A percentile compares a stretch with the other conserved stretches of the same genome.
phyloP scores from a whole-genome alignment of 1,140 invertebrate species.

The Atopsyche davidsoni region DNA sequence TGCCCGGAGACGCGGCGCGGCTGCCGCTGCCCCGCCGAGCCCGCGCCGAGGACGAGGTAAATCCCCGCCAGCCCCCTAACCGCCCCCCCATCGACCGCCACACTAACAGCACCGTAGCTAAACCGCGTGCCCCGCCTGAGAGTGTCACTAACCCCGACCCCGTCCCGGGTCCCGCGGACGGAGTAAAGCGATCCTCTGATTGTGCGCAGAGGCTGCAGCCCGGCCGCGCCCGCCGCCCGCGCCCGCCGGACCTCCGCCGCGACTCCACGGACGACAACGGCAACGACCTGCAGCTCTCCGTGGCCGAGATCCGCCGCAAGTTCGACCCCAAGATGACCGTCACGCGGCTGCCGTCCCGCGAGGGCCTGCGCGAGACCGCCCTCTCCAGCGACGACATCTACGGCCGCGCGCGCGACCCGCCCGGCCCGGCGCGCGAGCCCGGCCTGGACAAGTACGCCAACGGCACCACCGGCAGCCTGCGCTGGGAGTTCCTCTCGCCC shows the following conservation, averaged over 20 bases:
- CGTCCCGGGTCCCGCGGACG: background rate
- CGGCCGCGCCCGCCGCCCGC: constrained; percentile 32
- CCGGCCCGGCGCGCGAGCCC: constrained; percentile 43
- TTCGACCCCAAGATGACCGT: constrained; percentile 49
- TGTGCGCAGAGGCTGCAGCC: constrained; percentile 26
- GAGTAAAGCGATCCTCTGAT: constrained; percentile 23
- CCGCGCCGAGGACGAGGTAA: constrained; percentile 36
- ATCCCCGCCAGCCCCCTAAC: constrained; percentile 10
- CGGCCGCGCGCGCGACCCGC: constrained; percentile 41
- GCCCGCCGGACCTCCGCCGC: constrained; percentile 42
- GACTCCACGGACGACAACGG: constrained; percentile 49
- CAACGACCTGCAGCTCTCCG: constrained; percentile 47
- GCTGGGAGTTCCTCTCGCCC: constrained; percentile 39
- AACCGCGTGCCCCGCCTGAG: constrained; percentile 18
- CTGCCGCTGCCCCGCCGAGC: constrained; percentile 39
- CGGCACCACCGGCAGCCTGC: constrained; percentile 28
- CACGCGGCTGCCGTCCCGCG: constrained; percentile 42
- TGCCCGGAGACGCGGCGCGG: constrained; percentile 32
- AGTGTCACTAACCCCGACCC: constrained; percentile 21
- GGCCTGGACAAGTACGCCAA: constrained; percentile 40
- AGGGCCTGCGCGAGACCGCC: constrained; percentile 33
- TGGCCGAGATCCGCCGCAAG: constrained; percentile 49
- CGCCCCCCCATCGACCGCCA: constrained; percentile 19
- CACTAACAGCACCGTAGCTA: constrained; percentile 25
- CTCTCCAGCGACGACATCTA: constrained; percentile 40